Base-by-base conservation (phyloP, 2,888 invertebrate genomes). In the Octonoba sinensis region DNA sequence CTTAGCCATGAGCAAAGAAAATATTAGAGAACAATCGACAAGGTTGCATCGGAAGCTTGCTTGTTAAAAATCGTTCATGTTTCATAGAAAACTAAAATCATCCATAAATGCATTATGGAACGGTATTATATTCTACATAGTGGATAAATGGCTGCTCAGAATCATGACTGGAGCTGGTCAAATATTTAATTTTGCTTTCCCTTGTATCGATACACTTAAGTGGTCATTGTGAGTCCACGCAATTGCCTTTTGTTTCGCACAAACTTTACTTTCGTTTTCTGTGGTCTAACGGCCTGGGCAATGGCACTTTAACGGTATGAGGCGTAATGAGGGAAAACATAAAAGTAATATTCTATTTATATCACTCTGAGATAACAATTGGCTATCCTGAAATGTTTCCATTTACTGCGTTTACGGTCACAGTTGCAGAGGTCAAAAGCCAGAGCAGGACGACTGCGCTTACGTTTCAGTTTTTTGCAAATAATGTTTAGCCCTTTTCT, bases 231-330 rank as follows among this genome's bases (percentile, higher is more conserved):
- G 18, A 51, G 2, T 62, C 47, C 59, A 75, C 47, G 64, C 65
- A 15, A 54, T 11, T 15, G 44, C 36, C 77, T 71, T 77, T 79
- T 72, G 72, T 79, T 67, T 66, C 59, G 18, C 20, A 13, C 12
- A 51, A 44, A 18, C 51, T 16, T 36, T 13, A 65, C 44, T 59
- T 66, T 73, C 69, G 56, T 57, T 81, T 81, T 73, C 71, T 64
- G 2, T 11, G 15, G 20, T 22, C 13, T 65, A 65, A 44, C 69
- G 77, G 64, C 54, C 51, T 46, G 56, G 18, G 36, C 36, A 36
- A 15, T 24, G 44, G 54, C 51, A 27, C 59, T 46, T 56, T 73
- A 79, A 79, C 79, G 73, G 73, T 60, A 54, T 24, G 62, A n/a
- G 20, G 20, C 44, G 72, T 72, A 66, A 72, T 54, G 66, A 78